A percentile compares a stretch with the other conserved stretches of the same genome.
Conservation (phyloP, 2,888 invertebrate species). For the Esperia sulphurella region DNA sequence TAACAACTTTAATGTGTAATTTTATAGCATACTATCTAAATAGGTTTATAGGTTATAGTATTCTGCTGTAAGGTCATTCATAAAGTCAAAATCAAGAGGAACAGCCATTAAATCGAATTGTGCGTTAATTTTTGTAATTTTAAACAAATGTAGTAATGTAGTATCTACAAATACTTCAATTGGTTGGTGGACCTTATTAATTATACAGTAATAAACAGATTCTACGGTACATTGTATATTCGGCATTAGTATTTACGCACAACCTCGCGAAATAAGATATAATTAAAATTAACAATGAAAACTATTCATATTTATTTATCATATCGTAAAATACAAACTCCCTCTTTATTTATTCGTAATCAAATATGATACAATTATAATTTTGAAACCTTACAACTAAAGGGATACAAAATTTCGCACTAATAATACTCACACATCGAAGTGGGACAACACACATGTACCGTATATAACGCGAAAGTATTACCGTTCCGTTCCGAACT, state of each 20-base stretch:
- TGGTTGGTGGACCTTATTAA: slow-evolving; percentile 29
- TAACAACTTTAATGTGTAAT: slow-evolving; percentile 27
- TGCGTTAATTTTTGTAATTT: slow-evolving; percentile 35
- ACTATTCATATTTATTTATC: slow-evolving; percentile 21
- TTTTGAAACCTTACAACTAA: slow-evolving; percentile 70
- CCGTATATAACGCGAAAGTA: slow-evolving; percentile 27
- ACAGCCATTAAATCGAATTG: slow-evolving; percentile 29
- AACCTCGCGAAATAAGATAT: slow-evolving; percentile 60
- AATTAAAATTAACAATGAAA: slow-evolving; percentile 44
- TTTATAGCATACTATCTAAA: slow-evolving; percentile 31
- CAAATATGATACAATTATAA: slow-evolving; percentile 67
- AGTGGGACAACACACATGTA: slow-evolving; percentile 31
- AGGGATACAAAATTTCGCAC: slow-evolving; percentile 73
- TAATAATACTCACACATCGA: slow-evolving; percentile 70
- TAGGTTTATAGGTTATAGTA: not conserved
- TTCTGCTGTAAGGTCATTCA: slow-evolving; percentile 19
- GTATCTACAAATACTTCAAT: slow-evolving; percentile 43
- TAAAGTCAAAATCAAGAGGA: slow-evolving; percentile 18
- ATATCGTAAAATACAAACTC: slow-evolving; percentile 24
- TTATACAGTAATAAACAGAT: slow-evolving; percentile 27
- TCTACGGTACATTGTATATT: slow-evolving; percentile 12
- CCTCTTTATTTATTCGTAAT: slow-evolving; percentile 30
- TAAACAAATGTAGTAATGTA: slow-evolving; percentile 26
- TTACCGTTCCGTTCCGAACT: too few relatives aligned
- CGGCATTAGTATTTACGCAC: slow-evolving; percentile 52